A percentile compares a stretch with the other conserved stretches of the same genome.
phyloP scores from a whole-genome alignment of 2,888 invertebrate species.

The Oscheius myriophilus region DNA sequence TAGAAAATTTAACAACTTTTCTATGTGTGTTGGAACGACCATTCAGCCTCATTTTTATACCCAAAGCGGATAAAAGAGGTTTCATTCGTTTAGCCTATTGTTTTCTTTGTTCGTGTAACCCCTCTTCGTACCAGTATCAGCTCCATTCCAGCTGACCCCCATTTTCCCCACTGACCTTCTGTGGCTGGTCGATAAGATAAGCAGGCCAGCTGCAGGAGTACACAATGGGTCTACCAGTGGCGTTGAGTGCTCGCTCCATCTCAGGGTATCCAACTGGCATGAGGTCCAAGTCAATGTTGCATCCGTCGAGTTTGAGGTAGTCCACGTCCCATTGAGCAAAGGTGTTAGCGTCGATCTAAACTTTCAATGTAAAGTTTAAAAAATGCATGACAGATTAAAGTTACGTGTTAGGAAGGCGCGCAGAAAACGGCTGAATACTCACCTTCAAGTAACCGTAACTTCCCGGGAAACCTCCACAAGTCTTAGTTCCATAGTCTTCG shows the following conservation, averaged over 20 bases:
- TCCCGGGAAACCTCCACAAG: slow-evolving; percentile 96
- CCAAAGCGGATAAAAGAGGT: too few species aligned
- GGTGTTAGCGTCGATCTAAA: slow-evolving; percentile 83
- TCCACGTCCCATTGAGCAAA: slow-evolving; percentile 95
- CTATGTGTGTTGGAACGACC: too few species aligned
- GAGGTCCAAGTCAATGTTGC: slow-evolving; percentile 83
- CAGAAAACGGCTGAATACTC: neutral
- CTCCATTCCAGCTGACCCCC: too few species aligned
- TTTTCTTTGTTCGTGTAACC: too few species aligned
- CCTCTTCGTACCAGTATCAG: too few species aligned
- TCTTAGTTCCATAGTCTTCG: slow-evolving; percentile 95
- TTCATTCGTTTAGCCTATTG: too few species aligned
- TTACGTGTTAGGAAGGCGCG: neutral
- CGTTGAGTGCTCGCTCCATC: slow-evolving; percentile 88
- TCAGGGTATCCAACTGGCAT: slow-evolving; percentile 81
- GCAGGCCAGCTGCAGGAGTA: slow-evolving; percentile 99
- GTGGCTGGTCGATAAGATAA: slow-evolving; percentile 75
- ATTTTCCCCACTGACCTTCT: slow-evolving; percentile 32
- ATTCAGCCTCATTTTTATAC: too few species aligned
- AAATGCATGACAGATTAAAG: neutral
- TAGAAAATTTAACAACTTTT: too few species aligned
- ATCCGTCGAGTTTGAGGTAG: slow-evolving; percentile 95
- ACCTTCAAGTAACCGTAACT: slow-evolving; percentile 82
- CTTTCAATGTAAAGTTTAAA: slow-evolving; percentile 1
- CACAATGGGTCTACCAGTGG: slow-evolving; percentile 89